Evolutionary conservation across 2,888 invertebrate genomes (phyloP), one percentile per base, ranked within the genome.

Genomic region (Volucella zonaria): DNA sequence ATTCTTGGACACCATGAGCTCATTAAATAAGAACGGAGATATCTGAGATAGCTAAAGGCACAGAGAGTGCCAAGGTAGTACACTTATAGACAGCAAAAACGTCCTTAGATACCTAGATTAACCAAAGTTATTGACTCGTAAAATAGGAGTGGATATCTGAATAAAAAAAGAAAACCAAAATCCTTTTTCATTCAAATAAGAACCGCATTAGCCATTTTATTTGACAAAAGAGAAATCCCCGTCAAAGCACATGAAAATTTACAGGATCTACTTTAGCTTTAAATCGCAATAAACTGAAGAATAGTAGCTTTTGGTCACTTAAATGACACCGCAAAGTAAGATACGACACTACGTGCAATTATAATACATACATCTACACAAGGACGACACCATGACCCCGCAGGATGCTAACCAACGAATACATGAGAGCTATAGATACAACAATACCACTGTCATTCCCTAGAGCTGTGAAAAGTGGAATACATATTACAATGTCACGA

Each of bases 401-500:
- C 6, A 51, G 15, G 54, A 73, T 47, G 67, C 23, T 9, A 45
- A 61, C 58, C 66, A 71, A 66, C 40, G 52, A 52, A 14, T 59
- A 78, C 45, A 66, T 47, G 59, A 73, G 66, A 45, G 66, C 52
- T 18, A 67, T 61, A 51, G 42, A 14, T 67, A 66, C 61, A 59
- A 51, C 31, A 31, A 64, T 70, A 62, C 47, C 52, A 61, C 67
- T 67, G 38, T 31, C 31, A 74, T 42, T n/a, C 67, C 79, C 67
- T 74, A 3, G 47, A 79, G 79, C 79, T 70, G 70, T 79, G 31
- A 67, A 74, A 79, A 74, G 73, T 54, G 40, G 38, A 79, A 79
- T 67, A 31, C 31, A 31, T 31, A 79, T 67, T 79, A 74, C 74
- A 79, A 79, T 79, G 74, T 73, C 73, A 79, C 79, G 74, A 79